Evolutionary conservation across 2,797 vertebrate genomes (phyloP).

Genomic region (Sphenodon punctatus): DNA sequence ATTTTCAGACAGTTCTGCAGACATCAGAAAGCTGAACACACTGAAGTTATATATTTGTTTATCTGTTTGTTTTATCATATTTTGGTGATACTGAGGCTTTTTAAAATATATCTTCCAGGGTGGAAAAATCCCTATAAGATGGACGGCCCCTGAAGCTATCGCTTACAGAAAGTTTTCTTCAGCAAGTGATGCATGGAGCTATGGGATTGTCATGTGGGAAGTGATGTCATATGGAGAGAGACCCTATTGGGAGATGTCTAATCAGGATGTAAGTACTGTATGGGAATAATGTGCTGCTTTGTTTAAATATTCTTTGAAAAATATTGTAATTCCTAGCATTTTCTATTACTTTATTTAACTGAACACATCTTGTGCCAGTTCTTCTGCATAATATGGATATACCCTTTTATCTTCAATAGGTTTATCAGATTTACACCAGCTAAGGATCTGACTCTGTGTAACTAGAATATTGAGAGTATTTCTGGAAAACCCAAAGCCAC

Average conservation of each 20-base stretch:
- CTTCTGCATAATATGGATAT: background rate
- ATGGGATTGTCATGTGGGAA: slow-evolving; percentile 98
- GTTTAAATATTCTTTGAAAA: background rate
- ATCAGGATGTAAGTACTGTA: slow-evolving; percentile 90
- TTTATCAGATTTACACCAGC: background rate
- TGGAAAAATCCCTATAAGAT: slow-evolving; percentile 96
- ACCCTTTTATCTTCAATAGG: rapidly evolving
- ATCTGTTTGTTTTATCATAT: background rate
- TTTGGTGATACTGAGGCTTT: background rate
- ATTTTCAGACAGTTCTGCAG: background rate
- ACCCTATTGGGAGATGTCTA: slow-evolving; percentile 98
- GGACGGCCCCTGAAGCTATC: slow-evolving; percentile 96
- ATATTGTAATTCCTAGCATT: background rate
- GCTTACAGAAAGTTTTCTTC: slow-evolving; percentile 97
- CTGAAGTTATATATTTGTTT: background rate
- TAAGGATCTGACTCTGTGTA: background rate
- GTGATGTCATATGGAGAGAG: slow-evolving; percentile 97
- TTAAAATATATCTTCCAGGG: slow-evolving; percentile 78
- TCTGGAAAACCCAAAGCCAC: background rate
- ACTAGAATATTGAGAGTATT: background rate
- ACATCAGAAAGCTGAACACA: background rate
- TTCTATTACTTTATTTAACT: background rate
- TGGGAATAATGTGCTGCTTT: rapidly evolving
- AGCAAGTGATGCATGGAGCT: slow-evolving; percentile 93
- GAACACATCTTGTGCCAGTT: background rate